Percentiles rank a stretch among this genome's conserved stretches.
These are phyloP conservation scores for Neuroscelio doddi DNA, from an alignment of 2,888 invertebrate genomes.

Conservation along the genomic window DNA sequence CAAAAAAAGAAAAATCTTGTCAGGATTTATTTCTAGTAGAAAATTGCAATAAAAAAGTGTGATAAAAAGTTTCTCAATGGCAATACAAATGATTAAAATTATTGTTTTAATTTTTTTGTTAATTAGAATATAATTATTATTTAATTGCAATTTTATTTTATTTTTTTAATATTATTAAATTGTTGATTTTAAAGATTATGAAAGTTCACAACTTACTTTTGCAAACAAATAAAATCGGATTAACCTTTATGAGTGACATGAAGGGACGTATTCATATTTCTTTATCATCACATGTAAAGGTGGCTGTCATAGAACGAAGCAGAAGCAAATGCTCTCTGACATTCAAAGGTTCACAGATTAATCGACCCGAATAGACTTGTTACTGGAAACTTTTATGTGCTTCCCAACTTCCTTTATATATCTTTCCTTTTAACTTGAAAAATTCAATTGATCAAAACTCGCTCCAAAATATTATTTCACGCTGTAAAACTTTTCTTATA, in stretches of 20 bases:
- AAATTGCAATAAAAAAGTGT: too few species aligned
- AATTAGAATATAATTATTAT: too few species aligned
- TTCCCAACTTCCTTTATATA: neutral
- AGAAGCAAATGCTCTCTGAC: conserved; percentile 7
- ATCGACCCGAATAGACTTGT: neutral
- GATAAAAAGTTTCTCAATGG: too few species aligned
- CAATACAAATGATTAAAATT: too few species aligned
- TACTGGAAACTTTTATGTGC: neutral
- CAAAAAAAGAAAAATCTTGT: too few species aligned
- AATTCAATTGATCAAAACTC: too few species aligned
- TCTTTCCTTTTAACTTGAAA: neutral
- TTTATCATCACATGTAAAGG: neutral
- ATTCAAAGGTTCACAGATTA: conserved; percentile 8
- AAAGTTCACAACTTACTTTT: neutral
- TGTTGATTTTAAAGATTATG: neutral
- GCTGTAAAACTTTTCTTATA: too few species aligned
- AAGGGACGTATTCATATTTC: neutral
- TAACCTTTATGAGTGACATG: neutral
- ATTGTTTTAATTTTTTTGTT: too few species aligned
- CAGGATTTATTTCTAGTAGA: too few species aligned
- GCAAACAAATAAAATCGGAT: conserved; percentile 4
- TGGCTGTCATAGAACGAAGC: neutral
- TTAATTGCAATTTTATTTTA: too few species aligned
- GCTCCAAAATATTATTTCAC: too few species aligned
- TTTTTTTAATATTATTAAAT: too few species aligned